phyloP scores from a whole-genome alignment of 1,140 invertebrate genomes.

The Metopolophium dirhodum region DNA sequence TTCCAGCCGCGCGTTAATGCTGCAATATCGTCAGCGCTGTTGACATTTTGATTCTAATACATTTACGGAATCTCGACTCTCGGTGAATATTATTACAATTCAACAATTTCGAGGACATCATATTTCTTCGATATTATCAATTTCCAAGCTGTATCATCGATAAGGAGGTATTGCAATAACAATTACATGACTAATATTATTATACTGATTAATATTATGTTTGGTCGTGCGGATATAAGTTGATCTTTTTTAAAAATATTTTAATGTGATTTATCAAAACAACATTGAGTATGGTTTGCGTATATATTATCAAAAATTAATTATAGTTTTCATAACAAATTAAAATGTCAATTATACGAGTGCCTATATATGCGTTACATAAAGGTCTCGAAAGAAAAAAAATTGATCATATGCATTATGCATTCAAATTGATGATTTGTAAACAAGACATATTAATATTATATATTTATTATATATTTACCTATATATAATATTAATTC shows the following conservation, averaged over 20 bases:
- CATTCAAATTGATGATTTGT: not conserved
- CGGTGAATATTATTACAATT: not conserved
- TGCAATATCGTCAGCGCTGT: not conserved
- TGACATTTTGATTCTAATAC: not conserved
- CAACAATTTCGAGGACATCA: not conserved
- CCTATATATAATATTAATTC: not conserved
- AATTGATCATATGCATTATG: not conserved
- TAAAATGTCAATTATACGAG: not conserved
- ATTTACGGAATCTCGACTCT: not conserved
- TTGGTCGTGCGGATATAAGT: not conserved
- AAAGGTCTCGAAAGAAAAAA: not conserved
- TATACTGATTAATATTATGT: not conserved
- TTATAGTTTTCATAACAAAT: not conserved
- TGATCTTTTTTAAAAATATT: too few relatives aligned
- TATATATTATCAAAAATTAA: too few relatives aligned
- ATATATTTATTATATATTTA: not conserved
- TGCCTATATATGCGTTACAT: not conserved
- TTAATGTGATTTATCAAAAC: too few relatives aligned
- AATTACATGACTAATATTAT: not conserved
- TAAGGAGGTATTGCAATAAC: not conserved
- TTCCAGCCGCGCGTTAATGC: not conserved
- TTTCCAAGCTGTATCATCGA: not conserved
- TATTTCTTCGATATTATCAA: not conserved
- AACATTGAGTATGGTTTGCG: too few relatives aligned
- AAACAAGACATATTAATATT: not conserved